A percentile compares a stretch with the other conserved stretches of the same genome.
phyloP scores from a whole-genome alignment of 2,797 vertebrate species.

The Lophius americanus region DNA sequence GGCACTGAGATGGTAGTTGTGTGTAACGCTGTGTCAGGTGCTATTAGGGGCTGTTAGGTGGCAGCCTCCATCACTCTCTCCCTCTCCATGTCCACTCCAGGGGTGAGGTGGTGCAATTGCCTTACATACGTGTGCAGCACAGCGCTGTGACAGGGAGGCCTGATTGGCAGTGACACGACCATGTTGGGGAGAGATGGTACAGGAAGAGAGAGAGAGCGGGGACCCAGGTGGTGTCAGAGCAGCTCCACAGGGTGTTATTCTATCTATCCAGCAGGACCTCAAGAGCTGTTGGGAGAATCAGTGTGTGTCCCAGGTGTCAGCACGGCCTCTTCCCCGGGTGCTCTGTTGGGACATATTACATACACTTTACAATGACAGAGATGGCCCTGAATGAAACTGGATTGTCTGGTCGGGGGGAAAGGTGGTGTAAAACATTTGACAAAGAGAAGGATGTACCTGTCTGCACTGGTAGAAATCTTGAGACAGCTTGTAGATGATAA shows the following conservation, averaged over 20 bases:
- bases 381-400: slow-evolving; percentile 69
- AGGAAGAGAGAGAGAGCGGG: slow-evolving; percentile 45
- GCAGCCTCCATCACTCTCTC: slow-evolving; percentile 81
- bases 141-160: slow-evolving; percentile 77
- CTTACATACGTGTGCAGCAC: slow-evolving; percentile 67
- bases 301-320: slow-evolving; percentile 71
- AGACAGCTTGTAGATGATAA: slow-evolving; percentile 31
- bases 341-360: slow-evolving; percentile 79
- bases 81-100: slow-evolving; percentile 79
- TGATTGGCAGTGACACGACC: slow-evolving; percentile 82
- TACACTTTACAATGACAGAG: slow-evolving; percentile 77
- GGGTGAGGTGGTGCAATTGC: slow-evolving; percentile 80
- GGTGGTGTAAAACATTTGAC: slow-evolving; percentile 70
- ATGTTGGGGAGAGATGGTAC: slow-evolving; percentile 72
- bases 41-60: slow-evolving; percentile 83
- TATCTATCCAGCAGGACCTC: slow-evolving; percentile 72
- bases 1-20: slow-evolving; percentile 71
- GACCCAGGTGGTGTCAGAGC: slow-evolving; percentile 77
- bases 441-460: slow-evolving; percentile 70
- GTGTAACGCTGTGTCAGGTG: slow-evolving; percentile 82
- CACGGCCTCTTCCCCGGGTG: slow-evolving; percentile 75
- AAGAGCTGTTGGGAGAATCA: slow-evolving; percentile 63
- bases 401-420: slow-evolving; percentile 65
- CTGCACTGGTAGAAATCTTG: slow-evolving; percentile 40
- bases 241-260: slow-evolving; percentile 80